Base-by-base conservation (phyloP, 2,888 invertebrate species). In the Ctena decussata region DNA sequence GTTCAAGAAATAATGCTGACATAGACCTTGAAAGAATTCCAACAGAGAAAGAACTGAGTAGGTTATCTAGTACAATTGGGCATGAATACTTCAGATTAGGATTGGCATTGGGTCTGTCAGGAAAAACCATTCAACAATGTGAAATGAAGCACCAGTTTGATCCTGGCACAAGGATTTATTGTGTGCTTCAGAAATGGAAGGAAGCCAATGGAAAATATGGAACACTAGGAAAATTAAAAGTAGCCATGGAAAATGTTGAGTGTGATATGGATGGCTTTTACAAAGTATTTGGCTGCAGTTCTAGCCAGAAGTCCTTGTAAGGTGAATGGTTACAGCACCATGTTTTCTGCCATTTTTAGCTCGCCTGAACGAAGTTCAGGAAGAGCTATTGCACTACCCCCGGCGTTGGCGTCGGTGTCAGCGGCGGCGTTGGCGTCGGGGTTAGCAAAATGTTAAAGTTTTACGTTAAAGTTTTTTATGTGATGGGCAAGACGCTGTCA, bases 21-120 rank as follows among this genome's bases (percentile, higher is more conserved):
- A 32, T 27, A 24, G 60, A 44, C 21, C 72, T 82, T 11, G n/a
- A 57, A 11, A 74, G 71, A 57, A 24, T 49, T 30, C 82, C 82
- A 71, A 57, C 75, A n/a, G 77, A 76, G 32, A 77, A 46, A 39
- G 82, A 86, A 44, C 46, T 86, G n/a, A 74, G 21, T 27, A 30
- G 37, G 30, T 15, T 82, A 8, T 32, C 71, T 32, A 46, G n/a
- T 35, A 46, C 44, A 30, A 80, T 86, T n/a, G 85, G 85, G 11
- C 39, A 80, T 44, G 80, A 86, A 44, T 86, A 85, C 37, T 76
- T 41, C 27, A 41, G 30, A 3, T 12, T 72, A 15, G 72, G 44
- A 30, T 18, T 46, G 32, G 76, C 70, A 24, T 37, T 82, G 30
- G 72, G 49, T 49, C 27, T 77, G 0, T n/a, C 21, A 41, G n/a